Percentiles rank a stretch among this genome's conserved stretches.
phyloP scores from a whole-genome alignment of 2,888 invertebrate genomes.

The Ophonus ardosiacus region DNA sequence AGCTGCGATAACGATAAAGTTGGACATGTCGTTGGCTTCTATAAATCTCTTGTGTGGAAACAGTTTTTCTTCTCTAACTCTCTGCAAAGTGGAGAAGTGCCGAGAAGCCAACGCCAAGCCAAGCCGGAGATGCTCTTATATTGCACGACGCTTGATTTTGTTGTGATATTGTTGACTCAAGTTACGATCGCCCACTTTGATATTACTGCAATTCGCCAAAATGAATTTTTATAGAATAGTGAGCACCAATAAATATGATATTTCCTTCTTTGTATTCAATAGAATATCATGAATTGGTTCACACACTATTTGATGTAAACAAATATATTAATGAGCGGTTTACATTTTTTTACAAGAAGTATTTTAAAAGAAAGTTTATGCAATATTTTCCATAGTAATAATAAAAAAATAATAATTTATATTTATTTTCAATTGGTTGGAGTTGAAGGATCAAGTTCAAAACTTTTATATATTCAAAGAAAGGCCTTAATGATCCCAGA shows the following conservation, averaged over 20 bases:
- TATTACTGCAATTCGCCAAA: neutral
- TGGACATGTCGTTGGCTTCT: slow-evolving; percentile 57
- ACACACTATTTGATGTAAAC: no score
- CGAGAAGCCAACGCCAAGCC: slow-evolving; percentile 1
- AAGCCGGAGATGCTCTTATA: neutral
- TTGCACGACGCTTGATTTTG: slow-evolving; percentile 16
- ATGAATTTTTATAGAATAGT: neutral
- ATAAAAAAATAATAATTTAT: no score
- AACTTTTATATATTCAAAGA: no score
- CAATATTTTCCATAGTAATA: no score
- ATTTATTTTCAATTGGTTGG: no score
- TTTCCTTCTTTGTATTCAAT: no score
- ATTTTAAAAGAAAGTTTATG: no score
- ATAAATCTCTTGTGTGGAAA: slow-evolving; percentile 55
- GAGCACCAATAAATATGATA: neutral
- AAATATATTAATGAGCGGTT: no score
- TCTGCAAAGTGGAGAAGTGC: slow-evolving; percentile 28
- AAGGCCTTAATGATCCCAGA: no score
- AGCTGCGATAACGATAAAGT: slow-evolving; percentile 56
- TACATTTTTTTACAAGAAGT: no score
- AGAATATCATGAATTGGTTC: no score
- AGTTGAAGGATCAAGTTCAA: no score
- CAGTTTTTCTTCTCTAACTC: slow-evolving; percentile 60
- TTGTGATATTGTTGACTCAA: slow-evolving; percentile 3
- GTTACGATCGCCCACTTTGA: neutral